Evolutionary conservation across 2,888 invertebrate genomes (phyloP), one percentile per base, ranked within the genome.

Genomic region (Dysmachus trigonus): DNA sequence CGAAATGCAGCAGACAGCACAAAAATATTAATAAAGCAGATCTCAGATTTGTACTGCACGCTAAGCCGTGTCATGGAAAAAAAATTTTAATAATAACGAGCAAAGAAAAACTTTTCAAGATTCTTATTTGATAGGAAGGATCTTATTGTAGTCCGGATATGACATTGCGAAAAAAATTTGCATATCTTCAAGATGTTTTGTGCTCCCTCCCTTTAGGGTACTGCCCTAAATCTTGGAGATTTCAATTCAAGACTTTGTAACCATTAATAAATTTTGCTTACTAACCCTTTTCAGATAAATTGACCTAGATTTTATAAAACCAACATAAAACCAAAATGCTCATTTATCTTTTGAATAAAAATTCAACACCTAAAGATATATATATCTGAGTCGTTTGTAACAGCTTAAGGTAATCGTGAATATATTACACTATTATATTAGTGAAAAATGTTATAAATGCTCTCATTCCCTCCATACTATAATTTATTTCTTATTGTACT

Each of bases 1-100:
- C 31, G 22, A 38, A 30, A 62, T 82, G 41, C 18, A 71, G 38
- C 53, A 22, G 71, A 82, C 33, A 51, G 30, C 47, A 51, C 30
- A 79, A 51, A 35, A 71, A 82, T 71, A 53, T 82, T 82, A 82
- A 82, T 53, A 53, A 82, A 71, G 38, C n/a, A 62, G 82, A 82
- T 82, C 41, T 53, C 38, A 47, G 79, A 79, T 79, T 79, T 31
- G 51, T 47, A 79, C 27, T 47, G 79, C 30, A 47, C n/a, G 30
- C 79, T 79, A 79, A 79, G 41, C 79, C 79, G 51, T 79, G 79
- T 79, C 79, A 79, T 0, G 22, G 38, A 76, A 79, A 79, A 8
- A 79, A 79, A 8, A 79, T 79, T 79, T 76, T n/a, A 18, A 76
- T 33, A 76, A 76, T 76, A 76, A 76, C 38, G 35, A 76, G 38